Evolutionary conservation across 2,888 invertebrate species (phyloP), one percentile per base, ranked within the genome.

Genomic region (Cryptocheilus praepositus): DNA sequence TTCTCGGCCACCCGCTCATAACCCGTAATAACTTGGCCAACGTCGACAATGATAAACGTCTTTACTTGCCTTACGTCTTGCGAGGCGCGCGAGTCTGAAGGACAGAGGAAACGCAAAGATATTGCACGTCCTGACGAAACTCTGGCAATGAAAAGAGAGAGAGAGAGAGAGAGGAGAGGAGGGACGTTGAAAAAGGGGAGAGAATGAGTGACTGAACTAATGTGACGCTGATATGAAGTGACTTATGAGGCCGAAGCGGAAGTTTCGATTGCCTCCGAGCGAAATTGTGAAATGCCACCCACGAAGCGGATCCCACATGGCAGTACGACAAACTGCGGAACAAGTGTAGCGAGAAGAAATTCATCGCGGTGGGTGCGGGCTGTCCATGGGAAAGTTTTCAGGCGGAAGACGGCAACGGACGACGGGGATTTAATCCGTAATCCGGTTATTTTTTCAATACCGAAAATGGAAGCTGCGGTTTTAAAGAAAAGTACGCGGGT

Each of bases 211-310:
- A 58, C 36, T 36, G 19, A 68, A 56, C 57, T 66, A 64, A 70
- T 70, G 63, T 52, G 64, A 54, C 61, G 59, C 55, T 56, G 70
- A 70, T 74, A 64, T 57, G 46, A 67, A 64, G 67, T 74, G 70
- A 76, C 58, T 76, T 70, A 72, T 67, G 68, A 59, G 63, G 51
- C 62, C 55, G 44, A 68, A 67, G 22, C 60, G 66, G 54, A 65
- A 68, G 49, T 68, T 66, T 70, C 71, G 60, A 75, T 75, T 58
- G 67, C 36, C 36, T 55, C 55, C 55, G 45, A 45, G 49, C 60
- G 55, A 63, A 66, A 61, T 62, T 62, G 44, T 28, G 21, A 28
- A 21, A 15, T 36, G 53, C 36, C 59, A 19, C 54, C 36, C 53
- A 52, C n/a, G 61, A 25, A n/a, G 49, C 44, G 43, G 7, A 18